Conservation (phyloP, 2,113 vertebrate species). For the Ciconia boyciana region DNA sequence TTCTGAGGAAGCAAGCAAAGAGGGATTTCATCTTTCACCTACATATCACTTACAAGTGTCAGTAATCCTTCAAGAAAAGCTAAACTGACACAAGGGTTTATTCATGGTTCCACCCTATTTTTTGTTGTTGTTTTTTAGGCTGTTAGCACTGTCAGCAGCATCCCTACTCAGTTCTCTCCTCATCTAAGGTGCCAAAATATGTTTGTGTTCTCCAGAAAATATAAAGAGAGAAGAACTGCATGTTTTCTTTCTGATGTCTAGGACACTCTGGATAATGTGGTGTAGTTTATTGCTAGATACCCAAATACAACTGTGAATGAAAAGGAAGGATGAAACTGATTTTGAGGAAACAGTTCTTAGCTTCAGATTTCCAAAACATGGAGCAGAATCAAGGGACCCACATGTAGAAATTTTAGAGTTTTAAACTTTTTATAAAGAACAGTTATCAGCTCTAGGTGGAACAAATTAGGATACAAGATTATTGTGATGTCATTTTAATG, state of each 20-base stretch:
- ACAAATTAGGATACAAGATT: neutral
- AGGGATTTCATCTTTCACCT: neutral
- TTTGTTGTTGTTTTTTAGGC: neutral
- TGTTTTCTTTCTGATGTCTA: neutral
- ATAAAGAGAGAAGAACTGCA: neutral
- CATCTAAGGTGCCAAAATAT: neutral
- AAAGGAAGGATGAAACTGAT: neutral
- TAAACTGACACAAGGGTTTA: neutral
- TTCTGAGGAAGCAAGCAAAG: neutral
- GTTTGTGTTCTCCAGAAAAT: neutral
- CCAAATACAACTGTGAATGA: neutral
- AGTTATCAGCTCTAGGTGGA: neutral
- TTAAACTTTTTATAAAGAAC: neutral
- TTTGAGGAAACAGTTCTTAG: neutral
- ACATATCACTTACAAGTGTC: neutral
- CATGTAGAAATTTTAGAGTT: neutral
- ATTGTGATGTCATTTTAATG: neutral
- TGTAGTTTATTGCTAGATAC: neutral
- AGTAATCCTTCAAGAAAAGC: neutral
- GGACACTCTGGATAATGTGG: neutral
- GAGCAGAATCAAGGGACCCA: neutral
- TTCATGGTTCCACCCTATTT: neutral
- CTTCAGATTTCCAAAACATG: neutral
- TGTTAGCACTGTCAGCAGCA: neutral
- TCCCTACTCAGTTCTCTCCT: neutral